Conservation (phyloP, 2,888 invertebrate genomes). For the Allygus modestus region DNA sequence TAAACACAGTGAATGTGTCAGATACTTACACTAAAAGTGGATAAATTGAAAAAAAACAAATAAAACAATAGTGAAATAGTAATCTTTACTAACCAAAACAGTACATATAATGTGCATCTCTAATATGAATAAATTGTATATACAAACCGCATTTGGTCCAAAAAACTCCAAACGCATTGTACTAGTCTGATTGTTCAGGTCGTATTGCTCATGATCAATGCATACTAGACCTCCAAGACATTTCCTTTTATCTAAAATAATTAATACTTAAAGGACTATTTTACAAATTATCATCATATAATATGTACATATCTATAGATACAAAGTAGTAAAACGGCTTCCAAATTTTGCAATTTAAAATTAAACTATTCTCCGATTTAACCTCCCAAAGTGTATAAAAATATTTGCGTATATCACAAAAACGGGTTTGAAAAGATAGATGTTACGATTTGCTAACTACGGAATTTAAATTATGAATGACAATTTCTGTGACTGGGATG, state of each 20-base stretch:
- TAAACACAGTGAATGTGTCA: too few species aligned
- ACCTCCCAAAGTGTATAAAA: background rate
- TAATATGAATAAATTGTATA: conserved; percentile 36
- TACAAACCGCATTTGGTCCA: conserved; percentile 35
- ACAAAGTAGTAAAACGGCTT: conserved; percentile 19
- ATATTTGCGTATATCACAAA: background rate
- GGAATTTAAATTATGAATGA: background rate
- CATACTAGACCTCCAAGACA: background rate
- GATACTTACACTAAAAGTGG: too few species aligned
- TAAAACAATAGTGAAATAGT: conserved; percentile 37
- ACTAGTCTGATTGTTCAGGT: conserved; percentile 32
- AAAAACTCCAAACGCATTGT: conserved; percentile 26
- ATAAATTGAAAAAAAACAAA: too few species aligned
- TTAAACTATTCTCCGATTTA: background rate
- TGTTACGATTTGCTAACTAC: background rate
- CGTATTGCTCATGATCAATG: background rate
- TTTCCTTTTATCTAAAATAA: conserved; percentile 14
- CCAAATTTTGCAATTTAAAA: background rate
- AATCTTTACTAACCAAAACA: conserved; percentile 55
- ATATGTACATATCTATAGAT: conserved; percentile 54
- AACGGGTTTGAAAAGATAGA: background rate
- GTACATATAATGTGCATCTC: conserved; percentile 48
- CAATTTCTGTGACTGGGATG: background rate
- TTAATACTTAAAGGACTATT: conserved; percentile 12
- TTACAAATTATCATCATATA: conserved; percentile 1